A percentile compares a stretch with the other conserved stretches of the same genome.
Conservation (phyloP, 2,797 vertebrate genomes). For the Smutsia temminckii region DNA sequence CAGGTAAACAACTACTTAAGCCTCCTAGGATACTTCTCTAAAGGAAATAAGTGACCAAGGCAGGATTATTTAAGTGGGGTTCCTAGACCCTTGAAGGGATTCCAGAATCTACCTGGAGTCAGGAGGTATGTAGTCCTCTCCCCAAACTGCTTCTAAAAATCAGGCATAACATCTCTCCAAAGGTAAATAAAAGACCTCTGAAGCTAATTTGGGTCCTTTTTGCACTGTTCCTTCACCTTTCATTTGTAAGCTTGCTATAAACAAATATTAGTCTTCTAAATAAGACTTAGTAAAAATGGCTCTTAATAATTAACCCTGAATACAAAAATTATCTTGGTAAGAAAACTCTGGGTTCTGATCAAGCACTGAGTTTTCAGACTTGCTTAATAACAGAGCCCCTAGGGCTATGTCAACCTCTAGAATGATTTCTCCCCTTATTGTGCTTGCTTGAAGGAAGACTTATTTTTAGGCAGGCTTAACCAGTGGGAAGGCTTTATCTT, state of each 20-base stretch:
- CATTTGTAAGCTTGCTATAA: conserved; percentile 3
- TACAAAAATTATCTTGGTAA: neutral
- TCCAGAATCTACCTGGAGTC: neutral
- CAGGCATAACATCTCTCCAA: neutral
- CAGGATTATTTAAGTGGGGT: neutral
- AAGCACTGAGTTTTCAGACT: neutral
- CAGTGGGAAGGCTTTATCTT: neutral
- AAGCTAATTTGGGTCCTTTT: neutral
- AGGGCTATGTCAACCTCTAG: neutral
- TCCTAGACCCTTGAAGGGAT: neutral
- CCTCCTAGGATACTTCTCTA: neutral
- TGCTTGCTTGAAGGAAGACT: neutral
- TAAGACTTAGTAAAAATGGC: neutral
- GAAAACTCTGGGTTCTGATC: neutral
- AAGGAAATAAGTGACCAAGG: neutral
- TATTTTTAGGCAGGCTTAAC: neutral
- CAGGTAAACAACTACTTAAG: neutral
- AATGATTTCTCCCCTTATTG: neutral
- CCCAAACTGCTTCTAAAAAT: neutral
- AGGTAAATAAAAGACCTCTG: neutral
- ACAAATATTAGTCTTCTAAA: conserved; percentile 15
- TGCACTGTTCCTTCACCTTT: neutral
- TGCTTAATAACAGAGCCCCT: neutral
- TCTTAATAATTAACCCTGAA: neutral
- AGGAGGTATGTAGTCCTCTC: neutral